phyloP scores from a whole-genome alignment of 2,113 vertebrate genomes.

The Hemiprocne comata region DNA sequence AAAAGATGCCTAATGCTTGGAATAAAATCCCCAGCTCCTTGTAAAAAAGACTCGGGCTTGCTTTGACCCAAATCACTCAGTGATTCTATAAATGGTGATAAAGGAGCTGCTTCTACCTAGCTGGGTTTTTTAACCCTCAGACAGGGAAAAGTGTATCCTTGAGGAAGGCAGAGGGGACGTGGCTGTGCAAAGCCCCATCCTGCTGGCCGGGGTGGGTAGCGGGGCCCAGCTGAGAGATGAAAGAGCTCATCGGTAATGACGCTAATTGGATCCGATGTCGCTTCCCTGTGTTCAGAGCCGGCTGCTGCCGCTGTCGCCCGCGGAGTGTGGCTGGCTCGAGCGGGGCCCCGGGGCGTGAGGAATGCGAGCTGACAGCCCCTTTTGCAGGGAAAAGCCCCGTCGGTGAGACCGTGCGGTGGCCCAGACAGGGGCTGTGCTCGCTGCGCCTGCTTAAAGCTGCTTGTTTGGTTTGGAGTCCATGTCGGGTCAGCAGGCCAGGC shows the following conservation, averaged over 20 bases:
- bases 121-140: background rate
- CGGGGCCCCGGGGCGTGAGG: background rate
- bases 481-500: fast-evolving
- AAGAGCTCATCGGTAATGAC: background rate
- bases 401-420: fast-evolving
- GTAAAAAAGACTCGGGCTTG: background rate
- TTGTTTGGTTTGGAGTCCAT: background rate
- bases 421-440: background rate
- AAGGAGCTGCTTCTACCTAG: background rate
- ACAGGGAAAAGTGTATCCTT: too few species aligned
- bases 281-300: background rate
- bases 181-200: background rate
- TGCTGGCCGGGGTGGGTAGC: fast-evolving
- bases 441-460: background rate
- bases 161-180: background rate
- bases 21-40: background rate
- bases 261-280: background rate
- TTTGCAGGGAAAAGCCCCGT: background rate
- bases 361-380: constrained; percentile 15
- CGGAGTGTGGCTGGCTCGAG: background rate
- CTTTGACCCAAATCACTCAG: background rate
- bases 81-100: background rate
- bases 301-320: background rate
- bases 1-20: background rate
- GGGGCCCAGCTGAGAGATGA: background rate